Conservation (phyloP, 2,113 vertebrate species). For the Gambusia affinis region DNA sequence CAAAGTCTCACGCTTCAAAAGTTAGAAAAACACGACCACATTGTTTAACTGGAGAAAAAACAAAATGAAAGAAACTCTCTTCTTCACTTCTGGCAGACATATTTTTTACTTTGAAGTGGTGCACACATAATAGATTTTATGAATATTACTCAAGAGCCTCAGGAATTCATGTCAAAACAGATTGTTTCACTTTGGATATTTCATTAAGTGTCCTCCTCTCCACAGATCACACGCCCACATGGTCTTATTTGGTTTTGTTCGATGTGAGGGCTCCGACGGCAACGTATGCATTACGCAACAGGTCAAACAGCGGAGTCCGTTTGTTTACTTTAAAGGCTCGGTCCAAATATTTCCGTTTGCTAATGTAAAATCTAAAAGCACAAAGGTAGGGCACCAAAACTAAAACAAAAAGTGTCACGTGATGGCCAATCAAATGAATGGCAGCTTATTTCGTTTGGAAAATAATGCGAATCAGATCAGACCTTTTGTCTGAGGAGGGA, state of each 20-base stretch:
- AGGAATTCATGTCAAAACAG: too few relatives aligned
- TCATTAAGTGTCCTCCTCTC: background rate
- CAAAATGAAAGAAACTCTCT: too few relatives aligned
- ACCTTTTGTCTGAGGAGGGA: constrained; percentile 98
- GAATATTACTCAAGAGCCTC: background rate
- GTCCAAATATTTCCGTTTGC: background rate
- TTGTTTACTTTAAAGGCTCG: background rate
- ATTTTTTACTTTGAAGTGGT: too few relatives aligned
- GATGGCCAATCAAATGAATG: background rate
- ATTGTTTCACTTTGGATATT: background rate
- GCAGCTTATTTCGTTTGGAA: background rate
- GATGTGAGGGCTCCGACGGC: background rate
- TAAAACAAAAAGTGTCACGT: background rate
- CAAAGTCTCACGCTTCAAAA: background rate
- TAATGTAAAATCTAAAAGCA: background rate
- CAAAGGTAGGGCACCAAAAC: background rate
- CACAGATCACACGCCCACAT: background rate
- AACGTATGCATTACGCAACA: too few relatives aligned
- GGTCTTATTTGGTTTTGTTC: background rate
- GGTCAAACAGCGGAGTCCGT: background rate
- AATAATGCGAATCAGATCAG: constrained; percentile 6
- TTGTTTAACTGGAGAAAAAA: too few relatives aligned
- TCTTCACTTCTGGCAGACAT: too few relatives aligned
- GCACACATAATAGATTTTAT: background rate
- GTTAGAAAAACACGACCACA: too few relatives aligned